A percentile compares a stretch with the other conserved stretches of the same genome.
These are phyloP conservation scores for Priocnemis perturbator DNA, from an alignment of 2,888 invertebrate genomes.

Conservation along the genomic window DNA sequence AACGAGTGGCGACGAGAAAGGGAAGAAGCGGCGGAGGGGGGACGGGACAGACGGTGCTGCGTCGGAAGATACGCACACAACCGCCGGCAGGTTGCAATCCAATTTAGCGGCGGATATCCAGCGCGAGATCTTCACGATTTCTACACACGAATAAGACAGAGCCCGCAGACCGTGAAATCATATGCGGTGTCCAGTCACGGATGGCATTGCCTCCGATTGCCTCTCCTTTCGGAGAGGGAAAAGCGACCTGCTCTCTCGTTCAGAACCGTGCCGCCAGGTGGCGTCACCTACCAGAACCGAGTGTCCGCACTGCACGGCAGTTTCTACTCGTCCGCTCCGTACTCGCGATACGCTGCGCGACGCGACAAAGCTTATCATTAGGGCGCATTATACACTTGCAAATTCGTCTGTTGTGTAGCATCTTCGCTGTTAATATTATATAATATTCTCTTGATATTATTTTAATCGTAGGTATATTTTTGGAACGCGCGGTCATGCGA, in stretches of 20 bases:
- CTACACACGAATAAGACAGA: conserved; percentile 74
- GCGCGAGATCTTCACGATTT: conserved; percentile 75
- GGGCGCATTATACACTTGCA: too few relatives aligned
- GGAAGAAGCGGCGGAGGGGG: conserved; percentile 14
- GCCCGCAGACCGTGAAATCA: conserved; percentile 73
- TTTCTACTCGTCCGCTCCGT: too few relatives aligned
- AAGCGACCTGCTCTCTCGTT: conserved; percentile 44
- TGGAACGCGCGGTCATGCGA: too few relatives aligned
- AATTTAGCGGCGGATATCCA: conserved; percentile 75
- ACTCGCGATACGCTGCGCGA: too few relatives aligned
- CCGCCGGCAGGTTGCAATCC: conserved; percentile 67
- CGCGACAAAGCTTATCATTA: too few relatives aligned
- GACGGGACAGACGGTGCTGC: conserved; percentile 9
- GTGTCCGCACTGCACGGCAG: too few relatives aligned
- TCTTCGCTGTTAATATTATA: too few relatives aligned
- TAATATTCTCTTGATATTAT: too few relatives aligned
- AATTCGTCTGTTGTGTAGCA: too few relatives aligned
- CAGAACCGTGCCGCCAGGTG: conserved; percentile 56
- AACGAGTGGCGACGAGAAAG: conserved; percentile 22
- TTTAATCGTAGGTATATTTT: too few relatives aligned
- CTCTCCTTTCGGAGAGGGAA: conserved; percentile 50
- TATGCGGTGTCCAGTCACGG: conserved; percentile 75
- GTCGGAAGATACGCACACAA: background rate
- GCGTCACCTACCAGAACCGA: conserved; percentile 64
- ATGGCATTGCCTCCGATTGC: conserved; percentile 65